Evolutionary conservation across 2,113 vertebrate genomes (phyloP).

Genomic region (Brachypodius melanocephalos): DNA sequence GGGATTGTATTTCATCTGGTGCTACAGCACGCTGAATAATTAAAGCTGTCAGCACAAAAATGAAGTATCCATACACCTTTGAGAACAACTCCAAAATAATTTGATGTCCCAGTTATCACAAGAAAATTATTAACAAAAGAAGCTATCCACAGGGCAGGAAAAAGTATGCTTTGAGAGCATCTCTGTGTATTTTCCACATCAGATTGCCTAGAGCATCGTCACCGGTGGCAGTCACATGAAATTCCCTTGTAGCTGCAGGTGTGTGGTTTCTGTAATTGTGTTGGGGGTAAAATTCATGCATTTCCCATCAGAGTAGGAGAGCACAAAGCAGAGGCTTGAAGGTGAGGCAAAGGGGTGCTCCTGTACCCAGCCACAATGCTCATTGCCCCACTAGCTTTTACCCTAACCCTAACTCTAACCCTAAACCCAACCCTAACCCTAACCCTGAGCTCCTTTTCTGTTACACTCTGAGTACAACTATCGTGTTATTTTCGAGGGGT

Average conservation of each 20-base stretch:
- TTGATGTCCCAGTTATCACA: neutral
- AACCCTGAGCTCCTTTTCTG: fast-evolving
- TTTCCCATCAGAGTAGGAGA: too few relatives aligned
- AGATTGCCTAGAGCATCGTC: neutral
- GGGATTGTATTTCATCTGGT: neutral
- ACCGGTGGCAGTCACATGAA: neutral
- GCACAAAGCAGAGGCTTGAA: neutral
- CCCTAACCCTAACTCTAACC: too few relatives aligned
- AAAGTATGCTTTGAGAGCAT: neutral
- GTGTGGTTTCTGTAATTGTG: neutral
- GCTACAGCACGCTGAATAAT: constrained; percentile 3
- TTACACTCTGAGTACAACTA: fast-evolving
- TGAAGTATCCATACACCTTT: neutral
- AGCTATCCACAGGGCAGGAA: neutral
- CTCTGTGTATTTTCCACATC: neutral
- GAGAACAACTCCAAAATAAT: constrained; percentile 40
- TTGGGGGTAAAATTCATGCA: neutral
- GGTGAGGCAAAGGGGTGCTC: neutral
- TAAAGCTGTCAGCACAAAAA: constrained; percentile 43
- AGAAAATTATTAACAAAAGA: neutral
- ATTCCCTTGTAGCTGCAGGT: neutral
- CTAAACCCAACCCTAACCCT: too few relatives aligned
- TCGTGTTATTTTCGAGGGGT: fast-evolving
- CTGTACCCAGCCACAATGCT: neutral
- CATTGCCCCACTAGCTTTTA: neutral